Percentiles rank a stretch among this genome's conserved stretches.
phyloP scores from a whole-genome alignment of 2,797 vertebrate genomes.

The Acridotheres tristis region DNA sequence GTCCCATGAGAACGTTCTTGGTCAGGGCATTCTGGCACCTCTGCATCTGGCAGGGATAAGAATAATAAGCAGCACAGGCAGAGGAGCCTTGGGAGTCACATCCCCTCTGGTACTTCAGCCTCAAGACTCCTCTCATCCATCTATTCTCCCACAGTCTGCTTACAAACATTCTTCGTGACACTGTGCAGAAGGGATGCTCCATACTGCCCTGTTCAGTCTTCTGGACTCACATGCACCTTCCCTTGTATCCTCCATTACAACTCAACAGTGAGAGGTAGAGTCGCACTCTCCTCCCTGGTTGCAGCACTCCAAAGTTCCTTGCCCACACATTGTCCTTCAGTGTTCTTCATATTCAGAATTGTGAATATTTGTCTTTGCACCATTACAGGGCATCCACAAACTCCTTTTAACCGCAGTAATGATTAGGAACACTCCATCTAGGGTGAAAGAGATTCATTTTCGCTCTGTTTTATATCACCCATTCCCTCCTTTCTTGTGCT shows the following conservation, averaged over 20 bases:
- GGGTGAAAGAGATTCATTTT: background rate
- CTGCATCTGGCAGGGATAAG: rapidly evolving
- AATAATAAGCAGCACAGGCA: background rate
- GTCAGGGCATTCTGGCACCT: background rate
- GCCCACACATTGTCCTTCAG: background rate
- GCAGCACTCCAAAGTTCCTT: background rate
- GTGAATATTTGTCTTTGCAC: background rate
- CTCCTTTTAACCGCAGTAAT: background rate
- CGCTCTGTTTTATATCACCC: background rate
- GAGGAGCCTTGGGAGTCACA: background rate
- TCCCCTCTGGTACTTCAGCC: background rate
- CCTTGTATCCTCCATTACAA: background rate
- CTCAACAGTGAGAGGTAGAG: rapidly evolving
- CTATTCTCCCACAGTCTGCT: background rate
- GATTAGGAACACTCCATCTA: background rate
- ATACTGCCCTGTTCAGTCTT: background rate
- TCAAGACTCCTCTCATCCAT: background rate
- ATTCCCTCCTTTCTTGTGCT: background rate
- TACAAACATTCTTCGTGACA: background rate
- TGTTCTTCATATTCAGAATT: background rate
- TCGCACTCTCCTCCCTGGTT: background rate
- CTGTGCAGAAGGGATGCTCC: rapidly evolving
- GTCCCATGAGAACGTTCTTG: rapidly evolving
- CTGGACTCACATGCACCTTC: background rate
- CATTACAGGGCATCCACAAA: background rate